phyloP scores from a whole-genome alignment of 2,797 vertebrate species.

The Odontamblyopus rebecca region DNA sequence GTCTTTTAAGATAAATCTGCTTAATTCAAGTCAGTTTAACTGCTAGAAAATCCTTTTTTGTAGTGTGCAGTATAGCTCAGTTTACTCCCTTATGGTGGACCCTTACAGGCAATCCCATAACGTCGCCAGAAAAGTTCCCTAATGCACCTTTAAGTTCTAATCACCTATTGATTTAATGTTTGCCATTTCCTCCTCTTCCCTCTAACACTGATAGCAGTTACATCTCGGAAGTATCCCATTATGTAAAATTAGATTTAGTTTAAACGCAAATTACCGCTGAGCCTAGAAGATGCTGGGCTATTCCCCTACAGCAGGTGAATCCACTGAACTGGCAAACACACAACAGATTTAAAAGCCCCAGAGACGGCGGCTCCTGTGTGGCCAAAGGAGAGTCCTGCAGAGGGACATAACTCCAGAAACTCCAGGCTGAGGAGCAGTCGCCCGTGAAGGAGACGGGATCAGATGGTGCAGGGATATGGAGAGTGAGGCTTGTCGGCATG shows the following conservation, averaged over 20 bases:
- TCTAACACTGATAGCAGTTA: not conserved
- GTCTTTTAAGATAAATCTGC: too few relatives aligned
- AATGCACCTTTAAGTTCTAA: not conserved
- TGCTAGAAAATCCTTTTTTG: too few relatives aligned
- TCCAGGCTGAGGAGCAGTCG: constrained; percentile 21
- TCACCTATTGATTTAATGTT: not conserved
- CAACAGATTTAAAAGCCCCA: constrained; percentile 35
- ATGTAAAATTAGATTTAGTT: not conserved
- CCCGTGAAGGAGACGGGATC: constrained; percentile 14
- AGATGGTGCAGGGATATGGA: not conserved
- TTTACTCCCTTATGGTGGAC: not conserved
- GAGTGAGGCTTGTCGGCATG: not conserved
- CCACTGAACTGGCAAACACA: not conserved
- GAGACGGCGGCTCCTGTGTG: constrained; percentile 25
- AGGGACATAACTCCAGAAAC: constrained; percentile 12
- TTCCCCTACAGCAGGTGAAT: not conserved
- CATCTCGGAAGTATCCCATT: too few relatives aligned
- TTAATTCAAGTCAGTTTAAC: too few relatives aligned
- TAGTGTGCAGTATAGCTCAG: not conserved
- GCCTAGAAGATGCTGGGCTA: not conserved
- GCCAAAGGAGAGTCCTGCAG: constrained; percentile 38
- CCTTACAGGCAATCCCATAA: not conserved
- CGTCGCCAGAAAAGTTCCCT: too few relatives aligned
- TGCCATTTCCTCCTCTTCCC: too few relatives aligned
- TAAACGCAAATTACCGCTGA: not conserved